phyloP scores from a whole-genome alignment of 2,113 vertebrate genomes.

The Trochalopteron elliotii region DNA sequence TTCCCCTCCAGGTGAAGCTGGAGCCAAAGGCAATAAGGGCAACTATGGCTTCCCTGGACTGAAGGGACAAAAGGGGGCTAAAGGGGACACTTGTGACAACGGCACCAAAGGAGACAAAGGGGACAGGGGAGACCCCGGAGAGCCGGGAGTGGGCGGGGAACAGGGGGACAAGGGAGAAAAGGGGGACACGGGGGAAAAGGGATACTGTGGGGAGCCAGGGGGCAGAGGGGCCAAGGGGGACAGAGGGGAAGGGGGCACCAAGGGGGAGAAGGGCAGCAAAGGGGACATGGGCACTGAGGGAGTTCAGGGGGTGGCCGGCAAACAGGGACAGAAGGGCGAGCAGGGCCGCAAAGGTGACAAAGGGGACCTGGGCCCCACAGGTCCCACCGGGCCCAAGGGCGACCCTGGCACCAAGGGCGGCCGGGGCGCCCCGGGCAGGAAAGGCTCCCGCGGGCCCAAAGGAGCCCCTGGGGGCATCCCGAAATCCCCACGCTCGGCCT shows the following conservation, averaged over 20 bases:
- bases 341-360: slow-evolving; percentile 83
- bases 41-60: slow-evolving; percentile 76
- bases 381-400: slow-evolving; percentile 81
- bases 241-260: slow-evolving; percentile 77
- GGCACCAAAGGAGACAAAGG: slow-evolving; percentile 89
- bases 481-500: slow-evolving; percentile 77
- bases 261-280: slow-evolving; percentile 84
- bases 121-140: slow-evolving; percentile 75
- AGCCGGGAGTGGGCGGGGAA: slow-evolving; percentile 72
- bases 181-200: slow-evolving; percentile 86
- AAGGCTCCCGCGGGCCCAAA: slow-evolving; percentile 86
- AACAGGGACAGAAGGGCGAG: slow-evolving; percentile 79
- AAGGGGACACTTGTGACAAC: slow-evolving; percentile 85
- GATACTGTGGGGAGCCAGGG: slow-evolving; percentile 79
- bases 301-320: slow-evolving; percentile 75
- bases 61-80: slow-evolving; percentile 84
- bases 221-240: slow-evolving; percentile 85
- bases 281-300: slow-evolving; percentile 83
- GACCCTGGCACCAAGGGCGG: slow-evolving; percentile 82
- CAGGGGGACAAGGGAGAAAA: slow-evolving; percentile 81
- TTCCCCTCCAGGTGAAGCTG: slow-evolving; percentile 79
- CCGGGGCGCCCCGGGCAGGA: slow-evolving; percentile 84
- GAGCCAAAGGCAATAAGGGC: slow-evolving; percentile 89
- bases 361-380: slow-evolving; percentile 81
- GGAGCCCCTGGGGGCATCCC: slow-evolving; percentile 77